phyloP scores from a whole-genome alignment of 2,113 vertebrate genomes.

The Microtus ochrogaster region DNA sequence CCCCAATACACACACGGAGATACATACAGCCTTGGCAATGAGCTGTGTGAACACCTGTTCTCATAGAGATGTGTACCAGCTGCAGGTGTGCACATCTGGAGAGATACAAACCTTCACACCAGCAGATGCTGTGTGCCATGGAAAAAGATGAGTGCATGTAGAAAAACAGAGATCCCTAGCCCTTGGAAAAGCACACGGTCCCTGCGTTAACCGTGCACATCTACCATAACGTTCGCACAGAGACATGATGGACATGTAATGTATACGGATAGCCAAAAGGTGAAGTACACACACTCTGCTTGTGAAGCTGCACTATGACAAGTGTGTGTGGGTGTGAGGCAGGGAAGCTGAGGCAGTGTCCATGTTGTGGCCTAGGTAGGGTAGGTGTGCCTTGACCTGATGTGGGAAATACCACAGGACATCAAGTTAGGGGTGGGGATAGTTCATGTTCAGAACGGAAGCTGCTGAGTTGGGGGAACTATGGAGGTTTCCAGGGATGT shows the following conservation, averaged over 20 bases:
- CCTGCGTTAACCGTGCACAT: too few relatives aligned
- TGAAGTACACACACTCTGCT: too few relatives aligned
- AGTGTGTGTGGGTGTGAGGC: background rate
- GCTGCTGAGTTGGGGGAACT: background rate
- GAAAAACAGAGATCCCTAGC: background rate
- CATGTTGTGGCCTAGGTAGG: background rate
- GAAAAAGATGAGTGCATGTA: background rate
- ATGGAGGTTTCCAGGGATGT: background rate
- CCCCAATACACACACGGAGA: background rate
- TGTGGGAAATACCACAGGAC: background rate
- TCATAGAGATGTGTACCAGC: background rate
- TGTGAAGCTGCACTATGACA: background rate
- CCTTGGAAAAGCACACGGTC: background rate
- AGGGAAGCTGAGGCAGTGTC: background rate
- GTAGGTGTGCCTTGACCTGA: background rate
- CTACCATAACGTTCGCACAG: background rate
- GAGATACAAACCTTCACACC: background rate
- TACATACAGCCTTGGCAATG: background rate
- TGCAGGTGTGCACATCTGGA: background rate
- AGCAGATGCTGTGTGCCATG: background rate
- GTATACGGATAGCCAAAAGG: background rate
- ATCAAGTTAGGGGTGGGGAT: background rate
- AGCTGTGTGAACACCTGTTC: fast-evolving
- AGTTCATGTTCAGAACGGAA: background rate
- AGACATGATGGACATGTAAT: background rate